Conservation (phyloP, 1,140 invertebrate species). For the Bradynema listronoti region DNA sequence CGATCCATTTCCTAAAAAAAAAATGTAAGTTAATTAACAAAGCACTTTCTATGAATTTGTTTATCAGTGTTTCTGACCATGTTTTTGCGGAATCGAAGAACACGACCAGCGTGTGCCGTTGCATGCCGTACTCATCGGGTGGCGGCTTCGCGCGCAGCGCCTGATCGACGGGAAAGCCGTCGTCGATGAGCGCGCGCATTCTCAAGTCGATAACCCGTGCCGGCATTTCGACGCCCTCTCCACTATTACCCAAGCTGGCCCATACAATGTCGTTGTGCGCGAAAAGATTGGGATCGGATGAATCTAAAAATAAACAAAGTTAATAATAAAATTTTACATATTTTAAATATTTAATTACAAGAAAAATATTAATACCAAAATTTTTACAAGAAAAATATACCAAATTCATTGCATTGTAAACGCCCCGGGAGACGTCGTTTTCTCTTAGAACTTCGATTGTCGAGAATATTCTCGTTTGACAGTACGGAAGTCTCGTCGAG, state of each 20-base stretch:
- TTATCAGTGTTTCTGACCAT: slow-evolving; percentile 5
- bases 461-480: too few relatives aligned
- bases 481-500: too few relatives aligned
- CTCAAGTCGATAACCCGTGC: slow-evolving; percentile 30
- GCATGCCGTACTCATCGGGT: not conserved
- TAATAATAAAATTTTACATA: slow-evolving; percentile 10
- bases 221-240: slow-evolving; percentile 23
- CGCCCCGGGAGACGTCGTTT: not conserved
- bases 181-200: slow-evolving; percentile 10
- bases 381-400: not conserved
- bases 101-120: slow-evolving; percentile 11
- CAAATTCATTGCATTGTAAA: slow-evolving; percentile 9
- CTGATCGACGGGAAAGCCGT: slow-evolving; percentile 15
- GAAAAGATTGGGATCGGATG: slow-evolving; percentile 22
- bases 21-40: not conserved
- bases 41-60: not conserved
- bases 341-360: not conserved
- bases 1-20: not conserved
- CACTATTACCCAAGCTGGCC: slow-evolving; percentile 12
- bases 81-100: slow-evolving; percentile 16
- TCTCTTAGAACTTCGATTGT: too few relatives aligned
- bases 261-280: slow-evolving; percentile 39
- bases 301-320: slow-evolving; percentile 4
- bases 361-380: not conserved
- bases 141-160: slow-evolving; percentile 11